phyloP scores from a whole-genome alignment of 2,888 invertebrate genomes.

The Nemotelus nigrinus region DNA sequence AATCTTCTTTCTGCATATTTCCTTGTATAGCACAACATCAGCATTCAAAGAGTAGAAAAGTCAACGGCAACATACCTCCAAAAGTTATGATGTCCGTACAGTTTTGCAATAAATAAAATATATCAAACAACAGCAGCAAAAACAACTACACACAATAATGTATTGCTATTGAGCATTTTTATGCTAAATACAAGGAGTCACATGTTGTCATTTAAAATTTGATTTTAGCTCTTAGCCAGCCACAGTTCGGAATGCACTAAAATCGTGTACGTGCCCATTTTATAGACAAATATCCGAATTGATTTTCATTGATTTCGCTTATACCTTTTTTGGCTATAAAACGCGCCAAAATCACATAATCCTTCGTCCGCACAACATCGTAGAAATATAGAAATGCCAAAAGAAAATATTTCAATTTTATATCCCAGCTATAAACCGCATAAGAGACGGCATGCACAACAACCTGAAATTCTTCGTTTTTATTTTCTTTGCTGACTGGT shows the following conservation, averaged over 20 bases:
- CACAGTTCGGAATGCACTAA: slow-evolving; percentile 27
- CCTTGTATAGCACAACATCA: too few relatives aligned
- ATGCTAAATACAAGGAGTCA: slow-evolving; percentile 2
- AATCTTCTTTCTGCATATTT: too few relatives aligned
- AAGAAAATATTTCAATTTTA: slow-evolving; percentile 50
- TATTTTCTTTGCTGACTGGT: slow-evolving; percentile 24
- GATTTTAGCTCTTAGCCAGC: slow-evolving; percentile 11
- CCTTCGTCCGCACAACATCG: slow-evolving; percentile 2
- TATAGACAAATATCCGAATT: slow-evolving; percentile 32
- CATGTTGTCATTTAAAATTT: slow-evolving; percentile 27
- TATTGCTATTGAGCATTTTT: background rate
- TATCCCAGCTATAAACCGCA: slow-evolving; percentile 49
- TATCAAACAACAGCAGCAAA: too few relatives aligned
- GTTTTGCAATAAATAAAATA: too few relatives aligned
- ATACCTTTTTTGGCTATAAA: slow-evolving; percentile 33
- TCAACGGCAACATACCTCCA: too few relatives aligned
- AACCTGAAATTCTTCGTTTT: slow-evolving; percentile 35
- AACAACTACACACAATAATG: too few relatives aligned
- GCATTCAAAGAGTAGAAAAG: too few relatives aligned
- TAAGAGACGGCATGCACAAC: slow-evolving; percentile 34
- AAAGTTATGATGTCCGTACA: too few relatives aligned
- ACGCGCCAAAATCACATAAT: slow-evolving; percentile 23
- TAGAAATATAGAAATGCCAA: slow-evolving; percentile 26
- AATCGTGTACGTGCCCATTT: slow-evolving; percentile 32
- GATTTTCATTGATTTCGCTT: slow-evolving; percentile 33